Conservation (phyloP, 2,113 vertebrate species). For the Oreocharis arfaki region DNA sequence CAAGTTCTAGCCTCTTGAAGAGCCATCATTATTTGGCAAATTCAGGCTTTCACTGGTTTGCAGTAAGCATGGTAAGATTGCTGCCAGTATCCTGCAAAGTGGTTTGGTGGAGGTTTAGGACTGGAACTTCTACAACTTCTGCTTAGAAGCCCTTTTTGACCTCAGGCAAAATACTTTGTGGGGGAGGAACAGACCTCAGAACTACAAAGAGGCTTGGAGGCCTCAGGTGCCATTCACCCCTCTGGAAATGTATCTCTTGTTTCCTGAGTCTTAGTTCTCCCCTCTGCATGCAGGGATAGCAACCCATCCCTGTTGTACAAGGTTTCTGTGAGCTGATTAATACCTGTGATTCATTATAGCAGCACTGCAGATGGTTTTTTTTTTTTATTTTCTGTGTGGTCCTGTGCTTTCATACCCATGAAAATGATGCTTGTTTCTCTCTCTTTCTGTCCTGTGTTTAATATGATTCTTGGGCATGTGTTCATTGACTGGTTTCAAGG, state of each 20-base stretch:
- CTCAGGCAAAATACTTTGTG: background rate
- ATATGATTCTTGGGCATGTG: background rate
- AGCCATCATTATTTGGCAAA: background rate
- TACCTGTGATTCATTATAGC: background rate
- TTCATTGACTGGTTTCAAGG: background rate
- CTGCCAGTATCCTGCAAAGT: background rate
- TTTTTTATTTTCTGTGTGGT: background rate
- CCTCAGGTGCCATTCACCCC: background rate
- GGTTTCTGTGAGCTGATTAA: background rate
- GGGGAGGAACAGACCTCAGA: background rate
- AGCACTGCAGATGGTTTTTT: background rate
- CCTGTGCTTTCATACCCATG: background rate
- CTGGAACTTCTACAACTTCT: background rate
- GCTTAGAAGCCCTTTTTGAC: background rate
- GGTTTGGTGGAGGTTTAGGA: background rate
- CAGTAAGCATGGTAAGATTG: background rate
- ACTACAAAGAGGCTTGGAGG: background rate
- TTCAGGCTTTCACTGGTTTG: background rate
- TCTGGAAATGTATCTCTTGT: background rate
- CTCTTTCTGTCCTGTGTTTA: background rate
- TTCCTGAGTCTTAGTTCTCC: background rate
- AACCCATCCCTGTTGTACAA: background rate
- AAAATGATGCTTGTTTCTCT: background rate
- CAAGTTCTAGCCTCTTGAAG: background rate
- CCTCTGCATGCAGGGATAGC: accelerated